Percentiles rank a stretch among this genome's conserved stretches.
Conservation (phyloP, 2,113 vertebrate genomes). For the Oriolus oriolus region DNA sequence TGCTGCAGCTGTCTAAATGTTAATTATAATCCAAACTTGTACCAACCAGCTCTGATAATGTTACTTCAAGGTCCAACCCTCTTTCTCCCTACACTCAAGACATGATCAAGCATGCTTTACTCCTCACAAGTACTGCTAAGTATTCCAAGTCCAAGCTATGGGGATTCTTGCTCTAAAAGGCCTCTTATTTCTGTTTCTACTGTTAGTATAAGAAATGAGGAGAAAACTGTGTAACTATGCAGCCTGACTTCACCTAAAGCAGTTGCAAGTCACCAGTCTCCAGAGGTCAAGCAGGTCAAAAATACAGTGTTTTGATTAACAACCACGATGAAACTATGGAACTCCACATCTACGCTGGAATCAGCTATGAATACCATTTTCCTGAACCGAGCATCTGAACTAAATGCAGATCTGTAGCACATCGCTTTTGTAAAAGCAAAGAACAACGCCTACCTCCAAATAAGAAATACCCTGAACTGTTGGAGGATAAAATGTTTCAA, state of each 20-base stretch:
- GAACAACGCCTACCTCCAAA: not conserved
- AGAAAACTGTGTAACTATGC: not conserved
- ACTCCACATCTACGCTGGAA: not conserved
- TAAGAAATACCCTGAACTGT: not conserved
- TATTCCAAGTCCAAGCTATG: not conserved
- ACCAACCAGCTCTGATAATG: not conserved
- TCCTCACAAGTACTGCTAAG: not conserved
- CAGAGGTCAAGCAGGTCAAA: not conserved
- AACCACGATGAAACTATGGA: fast-evolving
- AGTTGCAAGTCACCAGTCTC: not conserved
- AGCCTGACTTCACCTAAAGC: not conserved
- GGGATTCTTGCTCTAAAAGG: not conserved
- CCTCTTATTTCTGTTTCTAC: not conserved
- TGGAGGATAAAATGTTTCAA: not conserved
- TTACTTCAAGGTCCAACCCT: not conserved
- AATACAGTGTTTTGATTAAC: not conserved
- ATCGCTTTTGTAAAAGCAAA: not conserved
- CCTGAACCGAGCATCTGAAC: not conserved
- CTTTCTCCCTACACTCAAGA: not conserved
- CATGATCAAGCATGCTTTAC: not conserved
- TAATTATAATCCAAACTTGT: not conserved
- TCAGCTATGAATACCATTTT: not conserved
- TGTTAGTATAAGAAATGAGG: not conserved
- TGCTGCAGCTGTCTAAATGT: not conserved
- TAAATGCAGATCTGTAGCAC: not conserved